Evolutionary conservation across 2,888 invertebrate species (phyloP).

Genomic region (Aspidapion aeneum): DNA sequence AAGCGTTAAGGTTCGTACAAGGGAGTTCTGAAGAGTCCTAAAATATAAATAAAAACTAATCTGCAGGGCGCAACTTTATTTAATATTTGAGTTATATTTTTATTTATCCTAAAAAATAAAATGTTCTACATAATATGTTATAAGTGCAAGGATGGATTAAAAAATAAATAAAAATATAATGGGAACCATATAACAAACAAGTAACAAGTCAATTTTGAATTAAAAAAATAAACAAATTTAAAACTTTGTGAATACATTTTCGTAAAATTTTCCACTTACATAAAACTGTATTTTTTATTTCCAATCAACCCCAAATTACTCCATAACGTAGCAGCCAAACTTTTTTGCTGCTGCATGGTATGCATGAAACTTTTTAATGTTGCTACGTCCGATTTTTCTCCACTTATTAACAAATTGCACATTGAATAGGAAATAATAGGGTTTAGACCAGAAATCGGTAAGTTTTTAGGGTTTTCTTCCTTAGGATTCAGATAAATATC

Average conservation of each 20-base stretch:
- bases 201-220: too few species aligned
- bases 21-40: constrained; percentile 1
- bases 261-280: constrained; percentile 50
- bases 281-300: constrained; percentile 46
- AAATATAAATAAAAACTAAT: constrained; percentile 1
- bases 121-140: too few species aligned
- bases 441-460: constrained; percentile 26
- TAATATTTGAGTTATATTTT: too few species aligned
- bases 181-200: too few species aligned
- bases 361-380: constrained; percentile 53
- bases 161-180: too few species aligned
- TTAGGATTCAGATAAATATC: constrained; percentile 1
- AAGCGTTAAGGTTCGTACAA: background rate
- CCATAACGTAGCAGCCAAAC: constrained; percentile 57
- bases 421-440: constrained; percentile 30
- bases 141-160: too few species aligned
- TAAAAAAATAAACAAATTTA: too few species aligned
- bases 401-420: constrained; percentile 29
- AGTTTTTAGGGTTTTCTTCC: background rate
- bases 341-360: constrained; percentile 50
- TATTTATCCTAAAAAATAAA: too few species aligned
- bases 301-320: constrained; percentile 56
- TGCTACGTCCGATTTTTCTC: constrained; percentile 31
- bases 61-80: too few species aligned
- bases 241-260: too few species aligned